Evolutionary conservation across 2,888 invertebrate species (phyloP).

Genomic region (Bombyx huttoni): DNA sequence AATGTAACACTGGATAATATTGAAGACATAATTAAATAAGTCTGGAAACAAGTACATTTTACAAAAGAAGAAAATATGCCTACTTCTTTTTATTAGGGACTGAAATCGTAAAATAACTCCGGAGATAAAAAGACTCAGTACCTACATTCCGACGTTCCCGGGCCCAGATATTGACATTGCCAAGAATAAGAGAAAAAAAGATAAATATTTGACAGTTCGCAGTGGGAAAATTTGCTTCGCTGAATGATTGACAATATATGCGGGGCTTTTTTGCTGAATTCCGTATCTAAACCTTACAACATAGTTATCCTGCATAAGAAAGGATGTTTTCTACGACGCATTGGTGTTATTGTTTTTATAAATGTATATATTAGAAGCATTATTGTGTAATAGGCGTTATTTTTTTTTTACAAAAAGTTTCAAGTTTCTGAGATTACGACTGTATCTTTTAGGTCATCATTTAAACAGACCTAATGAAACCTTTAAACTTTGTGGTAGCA

Average conservation of each 20-base stretch:
- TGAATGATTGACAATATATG: conserved; percentile 43
- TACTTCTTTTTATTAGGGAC: conserved; percentile 31
- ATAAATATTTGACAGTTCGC: conserved; percentile 51
- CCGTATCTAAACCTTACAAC: conserved; percentile 23
- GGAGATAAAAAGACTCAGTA: conserved; percentile 36
- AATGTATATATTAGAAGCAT: neutral
- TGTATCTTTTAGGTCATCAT: no score
- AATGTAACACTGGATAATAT: neutral
- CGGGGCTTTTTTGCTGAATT: conserved; percentile 24
- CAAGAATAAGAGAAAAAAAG: conserved; percentile 33
- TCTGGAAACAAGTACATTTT: conserved; percentile 1
- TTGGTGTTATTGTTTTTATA: neutral
- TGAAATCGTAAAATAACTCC: conserved; percentile 34
- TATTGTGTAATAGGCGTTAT: no score
- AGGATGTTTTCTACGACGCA: conserved; percentile 15
- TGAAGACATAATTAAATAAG: neutral
- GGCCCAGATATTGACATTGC: conserved; percentile 43
- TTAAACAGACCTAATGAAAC: no score
- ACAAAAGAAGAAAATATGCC: conserved; percentile 10
- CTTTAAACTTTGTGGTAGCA: no score
- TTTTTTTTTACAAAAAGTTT: neutral
- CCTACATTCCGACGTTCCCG: conserved; percentile 35
- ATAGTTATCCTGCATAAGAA: conserved; percentile 21
- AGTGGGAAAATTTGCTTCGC: conserved; percentile 31
- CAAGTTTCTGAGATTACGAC: neutral